Conservation (phyloP, 2,113 vertebrate genomes). For the Chloroceryle aenea region DNA sequence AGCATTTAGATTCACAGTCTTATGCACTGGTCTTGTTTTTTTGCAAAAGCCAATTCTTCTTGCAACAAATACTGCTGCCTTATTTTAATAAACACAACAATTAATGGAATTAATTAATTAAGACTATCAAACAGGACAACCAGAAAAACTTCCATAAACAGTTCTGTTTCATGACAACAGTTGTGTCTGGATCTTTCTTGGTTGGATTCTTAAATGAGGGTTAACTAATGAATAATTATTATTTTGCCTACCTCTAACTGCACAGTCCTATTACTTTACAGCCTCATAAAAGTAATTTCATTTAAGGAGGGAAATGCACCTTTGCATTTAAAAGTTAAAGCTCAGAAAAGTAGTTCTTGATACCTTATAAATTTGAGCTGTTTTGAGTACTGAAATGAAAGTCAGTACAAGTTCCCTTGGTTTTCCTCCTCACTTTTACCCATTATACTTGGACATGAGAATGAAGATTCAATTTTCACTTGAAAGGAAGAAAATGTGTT, state of each 20-base stretch:
- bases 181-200: neutral
- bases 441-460: neutral
- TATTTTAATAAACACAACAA: neutral
- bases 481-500: neutral
- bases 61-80: neutral
- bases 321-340: neutral
- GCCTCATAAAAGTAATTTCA: neutral
- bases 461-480: conserved; percentile 42
- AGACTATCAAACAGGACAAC: conserved; percentile 11
- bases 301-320: neutral
- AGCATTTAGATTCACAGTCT: neutral
- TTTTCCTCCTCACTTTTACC: neutral
- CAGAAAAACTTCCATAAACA: neutral
- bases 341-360: neutral
- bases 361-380: neutral
- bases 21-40: neutral
- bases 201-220: neutral
- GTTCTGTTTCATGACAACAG: neutral
- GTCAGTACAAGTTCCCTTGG: neutral
- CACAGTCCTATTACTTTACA: neutral
- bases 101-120: neutral
- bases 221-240: conserved; percentile 13
- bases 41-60: neutral
- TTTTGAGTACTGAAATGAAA: neutral
- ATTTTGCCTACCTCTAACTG: neutral